These are phyloP conservation scores for Semaprochilodus insignis DNA, from an alignment of 2,797 vertebrate genomes.

Conservation along the genomic window DNA sequence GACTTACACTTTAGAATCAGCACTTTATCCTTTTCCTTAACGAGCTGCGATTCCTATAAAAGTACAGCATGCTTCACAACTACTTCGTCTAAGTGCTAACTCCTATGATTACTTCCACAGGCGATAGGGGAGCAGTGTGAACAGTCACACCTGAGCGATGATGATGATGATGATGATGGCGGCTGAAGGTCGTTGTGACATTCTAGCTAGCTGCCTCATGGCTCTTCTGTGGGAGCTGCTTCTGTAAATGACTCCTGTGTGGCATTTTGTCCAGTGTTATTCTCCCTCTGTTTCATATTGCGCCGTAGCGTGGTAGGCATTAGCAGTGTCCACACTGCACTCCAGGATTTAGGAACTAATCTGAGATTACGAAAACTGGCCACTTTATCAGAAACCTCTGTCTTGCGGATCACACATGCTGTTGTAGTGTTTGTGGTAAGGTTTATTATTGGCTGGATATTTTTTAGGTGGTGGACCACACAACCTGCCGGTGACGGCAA, in stretches of 20 bases:
- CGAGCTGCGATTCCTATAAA: too few relatives aligned
- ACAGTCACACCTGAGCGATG: constrained; percentile 7
- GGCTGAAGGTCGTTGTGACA: constrained; percentile 1
- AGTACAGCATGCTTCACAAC: too few relatives aligned
- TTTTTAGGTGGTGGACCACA: too few relatives aligned
- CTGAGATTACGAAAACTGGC: background rate
- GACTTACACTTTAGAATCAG: too few relatives aligned
- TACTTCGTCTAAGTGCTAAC: background rate
- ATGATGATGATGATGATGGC: constrained; percentile 14
- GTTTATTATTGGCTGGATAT: too few relatives aligned
- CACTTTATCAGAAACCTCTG: background rate
- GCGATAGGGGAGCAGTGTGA: background rate
- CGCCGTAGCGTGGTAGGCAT: background rate
- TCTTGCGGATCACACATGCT: too few relatives aligned
- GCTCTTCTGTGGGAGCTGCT: background rate
- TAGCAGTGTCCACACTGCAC: background rate
- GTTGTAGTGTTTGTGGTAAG: too few relatives aligned
- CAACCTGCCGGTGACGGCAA: too few relatives aligned
- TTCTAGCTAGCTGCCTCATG: background rate
- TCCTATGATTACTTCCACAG: background rate
- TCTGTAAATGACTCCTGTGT: background rate
- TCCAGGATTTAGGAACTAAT: background rate
- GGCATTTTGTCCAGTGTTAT: background rate
- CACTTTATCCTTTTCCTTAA: too few relatives aligned
- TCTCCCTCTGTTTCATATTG: background rate